These are phyloP conservation scores for Diadumene lineata DNA, from an alignment of 92 coral and sea anemone genomes.

Conservation along the genomic window DNA sequence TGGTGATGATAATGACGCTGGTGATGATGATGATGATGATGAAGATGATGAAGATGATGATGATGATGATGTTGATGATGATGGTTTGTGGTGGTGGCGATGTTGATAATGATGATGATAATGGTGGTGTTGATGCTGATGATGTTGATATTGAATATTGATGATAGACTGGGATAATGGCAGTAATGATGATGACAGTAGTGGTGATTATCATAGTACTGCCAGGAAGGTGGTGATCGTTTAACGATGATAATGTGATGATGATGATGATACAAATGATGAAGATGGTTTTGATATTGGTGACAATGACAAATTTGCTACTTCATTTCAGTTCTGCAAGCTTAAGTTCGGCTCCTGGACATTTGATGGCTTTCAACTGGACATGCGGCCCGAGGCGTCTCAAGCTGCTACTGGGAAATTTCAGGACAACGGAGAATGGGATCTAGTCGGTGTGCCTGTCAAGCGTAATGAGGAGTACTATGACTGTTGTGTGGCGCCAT, in stretches of 20 bases:
- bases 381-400: conserved; percentile 60
- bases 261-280: neutral
- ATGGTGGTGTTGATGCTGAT: neutral
- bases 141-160: neutral
- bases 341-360: conserved; percentile 98
- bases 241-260: neutral
- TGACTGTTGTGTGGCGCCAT: conserved; percentile 83
- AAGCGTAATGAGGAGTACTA: conserved; percentile 64
- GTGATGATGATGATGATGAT: neutral
- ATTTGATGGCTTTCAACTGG: conserved; percentile 83
- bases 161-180: neutral
- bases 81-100: neutral
- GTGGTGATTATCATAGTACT: neutral
- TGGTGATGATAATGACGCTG: neutral
- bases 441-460: conserved; percentile 74
- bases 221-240: neutral
- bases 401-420: conserved; percentile 67
- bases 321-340: conserved; percentile 54
- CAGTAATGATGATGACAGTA: neutral
- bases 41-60: neutral
- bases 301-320: neutral
- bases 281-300: neutral
- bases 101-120: neutral
- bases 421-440: conserved; percentile 92
- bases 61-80: neutral